Evolutionary conservation across 1,140 invertebrate genomes (phyloP).

Genomic region (Doryteuthis pealeii): DNA sequence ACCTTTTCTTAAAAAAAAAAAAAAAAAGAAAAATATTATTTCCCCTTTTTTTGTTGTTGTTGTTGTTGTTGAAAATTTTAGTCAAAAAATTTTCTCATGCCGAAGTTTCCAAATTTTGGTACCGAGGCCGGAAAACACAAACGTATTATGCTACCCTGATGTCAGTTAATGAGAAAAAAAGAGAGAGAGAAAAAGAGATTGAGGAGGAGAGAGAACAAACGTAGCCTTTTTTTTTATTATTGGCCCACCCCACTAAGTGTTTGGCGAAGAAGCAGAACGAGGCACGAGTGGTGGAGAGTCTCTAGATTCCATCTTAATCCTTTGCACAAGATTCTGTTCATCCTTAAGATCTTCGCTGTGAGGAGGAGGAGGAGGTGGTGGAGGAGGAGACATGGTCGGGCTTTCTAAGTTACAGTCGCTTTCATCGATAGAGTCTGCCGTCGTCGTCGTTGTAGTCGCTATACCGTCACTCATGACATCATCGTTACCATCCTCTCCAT

Average conservation of each 20-base stretch:
- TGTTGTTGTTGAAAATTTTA: too few species aligned
- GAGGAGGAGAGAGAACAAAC: too few species aligned
- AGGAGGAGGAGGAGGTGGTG: not conserved
- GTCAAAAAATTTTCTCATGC: too few species aligned
- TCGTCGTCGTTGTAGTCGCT: not conserved
- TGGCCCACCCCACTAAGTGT: not conserved
- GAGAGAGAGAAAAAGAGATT: too few species aligned
- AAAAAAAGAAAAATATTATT: too few species aligned
- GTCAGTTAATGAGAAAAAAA: too few species aligned
- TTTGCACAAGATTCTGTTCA: not conserved
- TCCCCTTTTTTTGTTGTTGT: too few species aligned
- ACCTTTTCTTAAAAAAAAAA: too few species aligned
- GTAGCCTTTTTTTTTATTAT: too few species aligned
- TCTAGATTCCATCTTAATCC: conserved; percentile 7
- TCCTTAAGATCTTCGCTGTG: not conserved
- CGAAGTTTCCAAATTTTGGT: too few species aligned
- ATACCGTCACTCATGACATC: conserved; percentile 11
- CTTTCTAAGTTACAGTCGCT: conserved; percentile 15
- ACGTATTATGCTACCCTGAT: too few species aligned
- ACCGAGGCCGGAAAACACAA: too few species aligned
- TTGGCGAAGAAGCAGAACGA: not conserved
- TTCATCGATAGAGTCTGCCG: conserved; percentile 11
- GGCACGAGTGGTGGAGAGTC: conserved; percentile 10
- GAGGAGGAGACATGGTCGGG: conserved; percentile 2
- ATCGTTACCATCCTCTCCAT: conserved; percentile 13